Percentiles rank a stretch among this genome's conserved stretches.
phyloP scores from a whole-genome alignment of 1,140 invertebrate genomes.

The Aphelenchoides fujianensis region DNA sequence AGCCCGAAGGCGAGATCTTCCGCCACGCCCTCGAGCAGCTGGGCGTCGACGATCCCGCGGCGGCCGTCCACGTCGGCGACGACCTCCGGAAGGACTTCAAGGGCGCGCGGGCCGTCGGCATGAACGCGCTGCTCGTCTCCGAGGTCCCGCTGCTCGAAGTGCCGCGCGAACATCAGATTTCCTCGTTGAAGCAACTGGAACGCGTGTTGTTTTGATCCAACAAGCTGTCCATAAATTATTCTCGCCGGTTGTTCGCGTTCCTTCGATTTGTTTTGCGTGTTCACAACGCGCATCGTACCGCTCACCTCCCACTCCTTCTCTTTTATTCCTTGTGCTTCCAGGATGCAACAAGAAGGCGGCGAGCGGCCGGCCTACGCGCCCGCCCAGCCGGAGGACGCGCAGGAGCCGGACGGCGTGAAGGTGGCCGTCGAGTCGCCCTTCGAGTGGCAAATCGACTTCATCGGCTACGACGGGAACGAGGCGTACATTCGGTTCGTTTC shows the following conservation, averaged over 20 bases:
- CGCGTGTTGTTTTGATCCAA: background rate
- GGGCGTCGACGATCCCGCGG: background rate
- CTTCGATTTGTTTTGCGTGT: too few species aligned
- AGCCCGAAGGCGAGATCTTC: constrained; percentile 28
- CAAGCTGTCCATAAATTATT: too few species aligned
- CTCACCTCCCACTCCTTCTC: too few species aligned
- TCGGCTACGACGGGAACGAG: constrained; percentile 41
- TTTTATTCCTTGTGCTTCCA: too few species aligned
- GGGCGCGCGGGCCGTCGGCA: constrained; percentile 13
- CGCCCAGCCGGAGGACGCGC: constrained; percentile 7
- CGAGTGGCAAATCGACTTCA: constrained; percentile 53
- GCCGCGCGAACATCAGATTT: background rate
- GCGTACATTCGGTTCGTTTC: constrained; percentile 44
- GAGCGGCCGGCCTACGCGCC: background rate
- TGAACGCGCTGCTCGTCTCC: background rate
- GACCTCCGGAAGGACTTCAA: constrained; percentile 28
- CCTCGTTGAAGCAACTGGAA: background rate
- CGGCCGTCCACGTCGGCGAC: constrained; percentile 30
- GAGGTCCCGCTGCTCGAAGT: background rate
- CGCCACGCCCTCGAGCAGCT: constrained; percentile 24
- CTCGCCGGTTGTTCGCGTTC: too few species aligned
- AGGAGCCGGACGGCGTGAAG: constrained; percentile 26
- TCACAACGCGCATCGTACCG: too few species aligned
- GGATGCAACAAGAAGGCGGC: too few species aligned
- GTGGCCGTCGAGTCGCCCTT: constrained; percentile 41